A percentile compares a stretch with the other conserved stretches of the same genome.
phyloP scores from a whole-genome alignment of 2,888 invertebrate genomes.

The Dyspetes luteomarginatus region DNA sequence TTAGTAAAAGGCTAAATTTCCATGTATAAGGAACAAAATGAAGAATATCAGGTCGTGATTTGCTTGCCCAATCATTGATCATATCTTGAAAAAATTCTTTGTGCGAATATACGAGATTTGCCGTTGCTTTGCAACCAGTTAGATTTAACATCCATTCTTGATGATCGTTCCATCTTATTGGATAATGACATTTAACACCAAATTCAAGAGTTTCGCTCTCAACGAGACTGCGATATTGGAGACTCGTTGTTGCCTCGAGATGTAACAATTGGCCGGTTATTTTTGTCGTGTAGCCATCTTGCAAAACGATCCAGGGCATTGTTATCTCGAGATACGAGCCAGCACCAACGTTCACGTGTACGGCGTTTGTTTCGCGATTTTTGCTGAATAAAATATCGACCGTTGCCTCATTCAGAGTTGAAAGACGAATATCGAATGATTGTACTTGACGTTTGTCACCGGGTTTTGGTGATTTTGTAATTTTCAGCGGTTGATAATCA shows the following conservation, averaged over 20 bases:
- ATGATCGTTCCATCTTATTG: slow-evolving; percentile 97
- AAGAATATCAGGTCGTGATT: slow-evolving; percentile 95
- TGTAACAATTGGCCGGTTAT: slow-evolving; percentile 97
- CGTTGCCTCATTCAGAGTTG: slow-evolving; percentile 95
- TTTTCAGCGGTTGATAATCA: slow-evolving; percentile 91
- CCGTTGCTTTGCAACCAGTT: slow-evolving; percentile 97
- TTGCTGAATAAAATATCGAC: slow-evolving; percentile 98
- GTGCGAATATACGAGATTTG: slow-evolving; percentile 96
- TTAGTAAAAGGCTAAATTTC: slow-evolving; percentile 94
- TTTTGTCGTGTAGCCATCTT: slow-evolving; percentile 95
- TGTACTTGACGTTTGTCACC: slow-evolving; percentile 95
- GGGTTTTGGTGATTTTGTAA: slow-evolving; percentile 92
- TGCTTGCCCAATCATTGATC: slow-evolving; percentile 98
- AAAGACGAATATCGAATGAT: slow-evolving; percentile 95
- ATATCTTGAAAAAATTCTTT: slow-evolving; percentile 98
- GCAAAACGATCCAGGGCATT: slow-evolving; percentile 95
- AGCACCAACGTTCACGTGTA: slow-evolving; percentile 97
- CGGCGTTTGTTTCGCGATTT: slow-evolving; percentile 97
- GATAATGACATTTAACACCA: slow-evolving; percentile 94
- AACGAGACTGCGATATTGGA: slow-evolving; percentile 95
- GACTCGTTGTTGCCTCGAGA: slow-evolving; percentile 97
- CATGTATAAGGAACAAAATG: slow-evolving; percentile 99
- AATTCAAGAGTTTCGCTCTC: slow-evolving; percentile 98
- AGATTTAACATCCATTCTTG: slow-evolving; percentile 97
- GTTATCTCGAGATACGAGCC: slow-evolving; percentile 99